Conservation (phyloP, 1,140 invertebrate species). For the Paraescarpia echinospica region DNA sequence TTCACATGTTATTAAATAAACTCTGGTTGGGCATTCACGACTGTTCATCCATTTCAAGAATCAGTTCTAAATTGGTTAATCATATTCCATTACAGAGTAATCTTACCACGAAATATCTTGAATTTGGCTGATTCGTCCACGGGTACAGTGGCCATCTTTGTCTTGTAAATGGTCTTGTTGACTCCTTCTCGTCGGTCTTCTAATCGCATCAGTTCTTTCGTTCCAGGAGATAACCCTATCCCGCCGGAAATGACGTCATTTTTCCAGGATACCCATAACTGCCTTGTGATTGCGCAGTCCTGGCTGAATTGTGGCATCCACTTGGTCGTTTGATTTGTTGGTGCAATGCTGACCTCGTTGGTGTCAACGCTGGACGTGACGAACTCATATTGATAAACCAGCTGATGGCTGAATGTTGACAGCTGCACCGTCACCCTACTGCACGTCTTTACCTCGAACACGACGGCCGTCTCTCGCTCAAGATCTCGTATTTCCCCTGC, state of each 20-base stretch:
- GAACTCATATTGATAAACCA: not conserved
- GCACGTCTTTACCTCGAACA: not conserved
- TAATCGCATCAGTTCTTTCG: not conserved
- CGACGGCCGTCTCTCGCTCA: not conserved
- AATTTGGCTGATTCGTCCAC: not conserved
- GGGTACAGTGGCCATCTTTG: not conserved
- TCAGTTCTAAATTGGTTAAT: too few relatives aligned
- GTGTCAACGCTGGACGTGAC: not conserved
- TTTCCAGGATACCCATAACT: not conserved
- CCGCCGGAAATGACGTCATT: not conserved
- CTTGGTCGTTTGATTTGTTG: not conserved
- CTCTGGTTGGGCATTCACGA: too few relatives aligned
- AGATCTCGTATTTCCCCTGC: not conserved
- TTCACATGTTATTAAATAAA: too few relatives aligned
- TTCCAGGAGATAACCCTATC: not conserved
- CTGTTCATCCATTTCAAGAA: too few relatives aligned
- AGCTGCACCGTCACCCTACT: not conserved
- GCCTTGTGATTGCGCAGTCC: not conserved
- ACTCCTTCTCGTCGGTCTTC: not conserved
- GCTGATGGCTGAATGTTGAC: not conserved
- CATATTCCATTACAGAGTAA: too few relatives aligned
- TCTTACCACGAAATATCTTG: not conserved
- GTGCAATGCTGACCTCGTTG: not conserved
- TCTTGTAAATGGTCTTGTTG: not conserved
- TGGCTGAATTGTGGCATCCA: not conserved